Evolutionary conservation across 2,113 vertebrate genomes (phyloP).

Genomic region (Fukomys damarensis): DNA sequence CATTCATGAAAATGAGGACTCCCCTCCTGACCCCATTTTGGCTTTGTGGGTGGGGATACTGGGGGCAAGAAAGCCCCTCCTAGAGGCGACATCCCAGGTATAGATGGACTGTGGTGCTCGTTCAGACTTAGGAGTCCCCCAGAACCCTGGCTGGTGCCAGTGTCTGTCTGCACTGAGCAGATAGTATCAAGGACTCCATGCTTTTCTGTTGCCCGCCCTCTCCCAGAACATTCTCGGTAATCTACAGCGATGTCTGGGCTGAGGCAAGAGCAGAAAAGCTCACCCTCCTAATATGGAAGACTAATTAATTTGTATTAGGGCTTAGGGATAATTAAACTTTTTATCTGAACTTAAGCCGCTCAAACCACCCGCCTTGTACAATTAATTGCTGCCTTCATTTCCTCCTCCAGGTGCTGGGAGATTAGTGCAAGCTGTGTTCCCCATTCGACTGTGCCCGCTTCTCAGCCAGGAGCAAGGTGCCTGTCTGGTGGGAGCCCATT

Average conservation of each 20-base stretch:
- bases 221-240: neutral
- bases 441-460: neutral
- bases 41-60: neutral
- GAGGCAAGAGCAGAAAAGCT: constrained; percentile 39
- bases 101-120: neutral
- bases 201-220: neutral
- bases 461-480: neutral
- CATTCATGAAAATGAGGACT: neutral
- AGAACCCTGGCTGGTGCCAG: neutral
- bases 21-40: neutral
- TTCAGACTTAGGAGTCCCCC: neutral
- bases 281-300: constrained; percentile 68
- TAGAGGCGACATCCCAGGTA: neutral
- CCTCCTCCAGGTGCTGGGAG: constrained; percentile 68
- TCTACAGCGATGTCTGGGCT: constrained; percentile 52
- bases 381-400: constrained; percentile 59
- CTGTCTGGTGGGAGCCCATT: neutral
- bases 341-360: constrained; percentile 60
- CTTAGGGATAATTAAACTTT: constrained; percentile 77
- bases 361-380: neutral
- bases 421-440: neutral
- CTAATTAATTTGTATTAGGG: constrained; percentile 82
- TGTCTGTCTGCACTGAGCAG: neutral
- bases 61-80: neutral
- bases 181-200: rapidly evolving